A percentile compares a stretch with the other conserved stretches of the same genome.
Conservation (phyloP, 2,888 invertebrate species). For the Caenorhabditis drosophilae region DNA sequence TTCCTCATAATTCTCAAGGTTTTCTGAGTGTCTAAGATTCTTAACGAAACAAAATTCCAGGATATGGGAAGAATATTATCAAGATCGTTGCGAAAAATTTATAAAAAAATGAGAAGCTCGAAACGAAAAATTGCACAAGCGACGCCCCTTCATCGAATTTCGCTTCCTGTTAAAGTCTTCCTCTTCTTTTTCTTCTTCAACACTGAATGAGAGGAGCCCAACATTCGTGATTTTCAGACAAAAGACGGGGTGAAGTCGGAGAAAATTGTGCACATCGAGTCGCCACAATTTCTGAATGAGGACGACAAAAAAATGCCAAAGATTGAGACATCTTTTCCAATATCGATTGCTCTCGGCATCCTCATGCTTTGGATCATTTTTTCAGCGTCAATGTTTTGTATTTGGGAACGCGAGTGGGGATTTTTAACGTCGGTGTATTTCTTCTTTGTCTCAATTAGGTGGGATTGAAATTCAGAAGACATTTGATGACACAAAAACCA, state of each 20-base stretch:
- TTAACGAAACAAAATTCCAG: too few species aligned
- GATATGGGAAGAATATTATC: conserved; percentile 63
- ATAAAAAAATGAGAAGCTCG: conserved; percentile 55
- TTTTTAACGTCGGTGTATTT: conserved; percentile 64
- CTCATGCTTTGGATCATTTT: conserved; percentile 64
- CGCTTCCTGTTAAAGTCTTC: conserved; percentile 6
- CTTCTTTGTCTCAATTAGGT: conserved; percentile 68
- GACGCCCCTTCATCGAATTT: conserved; percentile 9
- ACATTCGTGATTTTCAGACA: not conserved
- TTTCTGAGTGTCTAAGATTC: too few species aligned
- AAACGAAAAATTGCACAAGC: conserved; percentile 39
- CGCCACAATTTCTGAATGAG: too few species aligned
- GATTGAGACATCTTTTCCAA: conserved; percentile 52
- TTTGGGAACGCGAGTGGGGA: conserved; percentile 51
- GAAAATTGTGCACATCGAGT: not conserved
- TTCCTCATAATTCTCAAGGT: conserved; percentile 62
- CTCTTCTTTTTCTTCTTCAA: too few species aligned
- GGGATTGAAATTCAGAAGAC: not conserved
- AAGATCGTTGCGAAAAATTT: conserved; percentile 55
- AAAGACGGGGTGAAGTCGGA: not conserved
- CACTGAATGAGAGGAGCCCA: not conserved
- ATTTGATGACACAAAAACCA: not conserved
- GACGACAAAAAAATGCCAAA: conserved; percentile 8
- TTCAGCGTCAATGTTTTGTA: conserved; percentile 51
- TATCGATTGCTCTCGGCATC: conserved; percentile 63